Conservation (phyloP, 2,888 invertebrate genomes). For the Spisula subtruncata region DNA sequence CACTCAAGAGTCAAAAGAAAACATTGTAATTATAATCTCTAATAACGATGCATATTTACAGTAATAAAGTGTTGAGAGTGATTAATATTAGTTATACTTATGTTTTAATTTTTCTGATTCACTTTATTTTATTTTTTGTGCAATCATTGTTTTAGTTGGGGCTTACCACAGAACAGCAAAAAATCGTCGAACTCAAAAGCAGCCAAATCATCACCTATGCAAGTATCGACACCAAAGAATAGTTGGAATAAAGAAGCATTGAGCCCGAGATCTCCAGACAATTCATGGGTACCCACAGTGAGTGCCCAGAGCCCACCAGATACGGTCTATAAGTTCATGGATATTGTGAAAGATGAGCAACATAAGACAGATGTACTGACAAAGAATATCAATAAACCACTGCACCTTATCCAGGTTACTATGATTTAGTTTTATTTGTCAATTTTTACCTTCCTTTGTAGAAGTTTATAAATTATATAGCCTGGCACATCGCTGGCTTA, state of each 20-base stretch:
- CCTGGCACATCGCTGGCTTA: too few species aligned
- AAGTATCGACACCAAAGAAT: conserved; percentile 34
- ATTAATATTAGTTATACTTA: too few species aligned
- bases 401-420: conserved; percentile 92
- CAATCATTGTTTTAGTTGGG: conserved; percentile 75
- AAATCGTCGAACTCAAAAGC: neutral
- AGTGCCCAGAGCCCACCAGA: conserved; percentile 66
- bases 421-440: too few species aligned
- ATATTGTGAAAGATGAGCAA: conserved; percentile 92
- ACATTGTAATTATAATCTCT: too few species aligned
- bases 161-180: conserved; percentile 67
- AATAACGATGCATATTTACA: too few species aligned
- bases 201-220: conserved; percentile 19
- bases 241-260: conserved; percentile 40
- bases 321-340: conserved; percentile 86
- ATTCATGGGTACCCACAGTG: conserved; percentile 73
- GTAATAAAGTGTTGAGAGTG: too few species aligned
- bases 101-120: neutral
- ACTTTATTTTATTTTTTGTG: neutral
- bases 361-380: conserved; percentile 92
- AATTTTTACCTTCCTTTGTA: too few species aligned
- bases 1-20: too few species aligned
- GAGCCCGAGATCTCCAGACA: conserved; percentile 71
- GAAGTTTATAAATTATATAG: too few species aligned
- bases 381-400: conserved; percentile 92